Evolutionary conservation across 2,113 vertebrate genomes (phyloP).

Genomic region (Sturnus vulgaris): DNA sequence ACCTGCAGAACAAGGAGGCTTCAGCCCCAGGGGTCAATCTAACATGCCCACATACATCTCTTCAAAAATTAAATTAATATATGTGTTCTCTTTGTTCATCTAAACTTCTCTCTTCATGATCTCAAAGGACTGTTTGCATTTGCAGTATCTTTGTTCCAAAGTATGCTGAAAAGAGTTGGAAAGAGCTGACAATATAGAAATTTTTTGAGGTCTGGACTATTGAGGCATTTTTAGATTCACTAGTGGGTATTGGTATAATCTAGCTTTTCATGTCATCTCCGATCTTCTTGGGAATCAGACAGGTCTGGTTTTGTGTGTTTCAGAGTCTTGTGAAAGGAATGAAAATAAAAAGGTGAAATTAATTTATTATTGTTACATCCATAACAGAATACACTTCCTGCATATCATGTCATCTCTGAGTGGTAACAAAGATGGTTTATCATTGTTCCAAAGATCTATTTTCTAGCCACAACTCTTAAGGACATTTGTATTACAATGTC

Average conservation of each 20-base stretch:
- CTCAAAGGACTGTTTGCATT: not conserved
- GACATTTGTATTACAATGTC: not conserved
- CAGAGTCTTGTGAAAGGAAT: not conserved
- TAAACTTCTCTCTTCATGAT: not conserved
- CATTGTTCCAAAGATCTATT: not conserved
- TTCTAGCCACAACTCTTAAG: not conserved
- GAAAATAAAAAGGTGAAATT: not conserved
- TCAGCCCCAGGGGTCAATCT: not conserved
- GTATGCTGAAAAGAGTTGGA: not conserved
- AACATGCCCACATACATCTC: not conserved
- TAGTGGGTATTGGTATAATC: not conserved
- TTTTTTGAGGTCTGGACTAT: not conserved
- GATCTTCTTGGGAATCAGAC: not conserved
- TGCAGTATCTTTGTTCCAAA: not conserved
- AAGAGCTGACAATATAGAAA: not conserved
- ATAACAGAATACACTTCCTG: not conserved
- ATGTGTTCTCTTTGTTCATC: not conserved
- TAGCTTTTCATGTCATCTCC: not conserved
- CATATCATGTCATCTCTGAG: not conserved
- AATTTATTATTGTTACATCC: not conserved
- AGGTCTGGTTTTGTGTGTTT: not conserved
- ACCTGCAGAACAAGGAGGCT: not conserved
- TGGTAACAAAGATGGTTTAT: not conserved
- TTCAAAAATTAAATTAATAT: not conserved
- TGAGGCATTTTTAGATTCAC: not conserved